Percentiles rank a stretch among this genome's conserved stretches.
Conservation (phyloP, 2,888 invertebrate species). For the Acleris cristana region DNA sequence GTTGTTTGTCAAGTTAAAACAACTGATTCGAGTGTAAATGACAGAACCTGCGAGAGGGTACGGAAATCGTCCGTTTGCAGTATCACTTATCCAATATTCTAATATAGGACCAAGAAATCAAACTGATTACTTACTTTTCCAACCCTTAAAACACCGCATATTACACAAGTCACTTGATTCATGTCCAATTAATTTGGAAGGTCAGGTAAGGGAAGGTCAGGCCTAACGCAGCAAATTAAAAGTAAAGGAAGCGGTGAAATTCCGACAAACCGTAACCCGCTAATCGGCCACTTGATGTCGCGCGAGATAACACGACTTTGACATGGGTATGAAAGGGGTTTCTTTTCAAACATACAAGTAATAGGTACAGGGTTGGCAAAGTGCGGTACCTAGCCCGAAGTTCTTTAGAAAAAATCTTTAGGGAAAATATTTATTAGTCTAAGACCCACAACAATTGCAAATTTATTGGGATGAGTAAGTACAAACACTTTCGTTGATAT, state of each 20-base stretch:
- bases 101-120: no score
- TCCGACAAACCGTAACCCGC: constrained; percentile 12
- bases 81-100: no score
- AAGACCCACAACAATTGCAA: not conserved
- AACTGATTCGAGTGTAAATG: no score
- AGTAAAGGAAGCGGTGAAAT: constrained; percentile 7
- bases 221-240: constrained; percentile 14
- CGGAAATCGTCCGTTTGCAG: no score
- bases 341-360: constrained; percentile 22
- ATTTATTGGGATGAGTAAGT: not conserved
- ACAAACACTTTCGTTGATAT: no score
- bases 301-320: constrained; percentile 25
- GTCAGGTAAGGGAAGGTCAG: not conserved
- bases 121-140: no score
- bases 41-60: no score
- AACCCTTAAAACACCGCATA: no score
- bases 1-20: no score
- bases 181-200: not conserved
- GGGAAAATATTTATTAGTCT: not conserved
- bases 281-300: constrained; percentile 28
- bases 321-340: constrained; percentile 26
- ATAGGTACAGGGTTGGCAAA: constrained; percentile 3
- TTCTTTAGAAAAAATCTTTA: not conserved
- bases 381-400: not conserved
- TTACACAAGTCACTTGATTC: not conserved